Percentiles rank a stretch among this genome's conserved stretches.
These are phyloP conservation scores for Coenobita brevimanus DNA, from an alignment of 1,140 invertebrate genomes.

Conservation along the genomic window DNA sequence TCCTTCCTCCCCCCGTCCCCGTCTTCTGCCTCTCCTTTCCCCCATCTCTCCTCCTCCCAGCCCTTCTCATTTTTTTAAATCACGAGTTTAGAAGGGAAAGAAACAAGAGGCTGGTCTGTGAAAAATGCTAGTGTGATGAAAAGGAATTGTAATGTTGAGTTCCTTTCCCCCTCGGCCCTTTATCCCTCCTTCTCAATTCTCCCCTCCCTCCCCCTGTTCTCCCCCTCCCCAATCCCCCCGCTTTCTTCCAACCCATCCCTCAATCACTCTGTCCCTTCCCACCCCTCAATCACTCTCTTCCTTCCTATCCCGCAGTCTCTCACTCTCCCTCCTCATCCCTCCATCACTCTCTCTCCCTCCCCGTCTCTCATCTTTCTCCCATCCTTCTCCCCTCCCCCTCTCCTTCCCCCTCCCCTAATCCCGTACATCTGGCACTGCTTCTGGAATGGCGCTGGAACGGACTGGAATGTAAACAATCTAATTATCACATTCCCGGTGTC, in stretches of 20 bases:
- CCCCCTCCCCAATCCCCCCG: neutral
- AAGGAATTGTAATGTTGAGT: too few relatives aligned
- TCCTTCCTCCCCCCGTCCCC: too few relatives aligned
- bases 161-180: too few relatives aligned
- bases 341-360: neutral
- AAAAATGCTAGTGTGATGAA: too few relatives aligned
- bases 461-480: conserved; percentile 55
- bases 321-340: too few relatives aligned
- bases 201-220: neutral
- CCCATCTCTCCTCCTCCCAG: too few relatives aligned
- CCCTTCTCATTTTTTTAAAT: too few relatives aligned
- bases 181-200: neutral
- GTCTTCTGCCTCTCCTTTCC: too few relatives aligned
- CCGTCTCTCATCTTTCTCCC: neutral
- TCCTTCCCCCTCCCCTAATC: neutral
- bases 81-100: too few relatives aligned
- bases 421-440: conserved; percentile 31
- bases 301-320: too few relatives aligned
- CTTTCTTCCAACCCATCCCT: neutral
- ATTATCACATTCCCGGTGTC: conserved; percentile 40
- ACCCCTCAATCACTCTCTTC: neutral
- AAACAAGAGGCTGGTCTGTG: too few relatives aligned
- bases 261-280: neutral
- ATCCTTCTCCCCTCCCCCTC: neutral
- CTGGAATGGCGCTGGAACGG: conserved; percentile 13